Evolutionary conservation across 2,888 invertebrate species (phyloP).

Genomic region (Abscondita cerata): DNA sequence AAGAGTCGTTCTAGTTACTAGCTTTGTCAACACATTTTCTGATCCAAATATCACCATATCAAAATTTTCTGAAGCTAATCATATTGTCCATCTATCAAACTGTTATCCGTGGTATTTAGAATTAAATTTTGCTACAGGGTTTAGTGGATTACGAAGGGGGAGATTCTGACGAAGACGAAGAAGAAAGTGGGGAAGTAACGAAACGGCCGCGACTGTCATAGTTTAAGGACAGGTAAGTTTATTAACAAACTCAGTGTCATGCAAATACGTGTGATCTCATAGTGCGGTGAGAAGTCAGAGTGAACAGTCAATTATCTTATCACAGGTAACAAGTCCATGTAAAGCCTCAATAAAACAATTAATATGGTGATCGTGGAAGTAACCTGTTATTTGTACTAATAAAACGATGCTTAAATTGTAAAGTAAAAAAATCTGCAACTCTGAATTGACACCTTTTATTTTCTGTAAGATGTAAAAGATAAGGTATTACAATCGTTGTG

Average conservation of each 20-base stretch:
- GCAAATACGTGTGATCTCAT: conserved; percentile 55
- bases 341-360: conserved; percentile 12
- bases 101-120: too few relatives aligned
- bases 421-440: conserved; percentile 12
- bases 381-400: conserved; percentile 19
- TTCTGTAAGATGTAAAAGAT: conserved; percentile 11
- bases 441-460: conserved; percentile 15
- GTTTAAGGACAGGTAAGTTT: conserved; percentile 54
- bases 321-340: conserved; percentile 5
- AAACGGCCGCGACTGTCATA: conserved; percentile 82
- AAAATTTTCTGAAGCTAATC: too few relatives aligned
- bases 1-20: too few relatives aligned
- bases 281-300: conserved; percentile 48
- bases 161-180: conserved; percentile 95
- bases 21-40: too few relatives aligned
- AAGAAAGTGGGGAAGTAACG: conserved; percentile 66
- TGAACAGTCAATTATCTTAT: conserved; percentile 51
- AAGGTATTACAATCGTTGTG: conserved; percentile 15
- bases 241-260: conserved; percentile 49
- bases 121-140: conserved; percentile 64
- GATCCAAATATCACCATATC: too few relatives aligned
- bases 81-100: too few relatives aligned
- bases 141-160: conserved; percentile 97
- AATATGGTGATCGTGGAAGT: conserved; percentile 13
- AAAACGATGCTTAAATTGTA: conserved; percentile 11